Evolutionary conservation across 2,113 vertebrate species (phyloP).

Genomic region (Chlorodrepanis virens): DNA sequence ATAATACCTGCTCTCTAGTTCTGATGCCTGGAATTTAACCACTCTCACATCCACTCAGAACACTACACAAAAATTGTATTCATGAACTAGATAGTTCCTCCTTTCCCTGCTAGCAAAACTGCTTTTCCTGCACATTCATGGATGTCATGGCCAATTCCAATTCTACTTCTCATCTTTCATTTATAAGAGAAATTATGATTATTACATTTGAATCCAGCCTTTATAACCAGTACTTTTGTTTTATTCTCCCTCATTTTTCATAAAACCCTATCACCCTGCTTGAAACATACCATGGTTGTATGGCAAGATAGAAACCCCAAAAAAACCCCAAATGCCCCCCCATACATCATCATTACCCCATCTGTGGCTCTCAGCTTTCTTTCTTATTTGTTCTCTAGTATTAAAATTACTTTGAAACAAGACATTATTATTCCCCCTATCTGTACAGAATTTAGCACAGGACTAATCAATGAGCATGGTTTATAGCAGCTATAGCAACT

Average conservation of each 20-base stretch:
- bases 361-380: background rate
- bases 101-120: background rate
- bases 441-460: background rate
- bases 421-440: background rate
- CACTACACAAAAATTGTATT: background rate
- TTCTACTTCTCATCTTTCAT: background rate
- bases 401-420: background rate
- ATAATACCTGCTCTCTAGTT: background rate
- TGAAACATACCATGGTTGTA: background rate
- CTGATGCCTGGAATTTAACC: background rate
- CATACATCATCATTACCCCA: background rate
- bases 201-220: background rate
- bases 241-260: background rate
- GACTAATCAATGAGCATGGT: background rate
- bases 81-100: background rate
- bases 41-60: background rate
- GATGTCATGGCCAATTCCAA: accelerated
- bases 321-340: background rate
- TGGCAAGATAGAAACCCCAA: background rate
- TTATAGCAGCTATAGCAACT: background rate
- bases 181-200: background rate
- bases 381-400: background rate
- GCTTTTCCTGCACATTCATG: background rate
- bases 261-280: background rate
- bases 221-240: background rate